phyloP scores from a whole-genome alignment of 2,113 vertebrate species.

The Podilymbus podiceps region DNA sequence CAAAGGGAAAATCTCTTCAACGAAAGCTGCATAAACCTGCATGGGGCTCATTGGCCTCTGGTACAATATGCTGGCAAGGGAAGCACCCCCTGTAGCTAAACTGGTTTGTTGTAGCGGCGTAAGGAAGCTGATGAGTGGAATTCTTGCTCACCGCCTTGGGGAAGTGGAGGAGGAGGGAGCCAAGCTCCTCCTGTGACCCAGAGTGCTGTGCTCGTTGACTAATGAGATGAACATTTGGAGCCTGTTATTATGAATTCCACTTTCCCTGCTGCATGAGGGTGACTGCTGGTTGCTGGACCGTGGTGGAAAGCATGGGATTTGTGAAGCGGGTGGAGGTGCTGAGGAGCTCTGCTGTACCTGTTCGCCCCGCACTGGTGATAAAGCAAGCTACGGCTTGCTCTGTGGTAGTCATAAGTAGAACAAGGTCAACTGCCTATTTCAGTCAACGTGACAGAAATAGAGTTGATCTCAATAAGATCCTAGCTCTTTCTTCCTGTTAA shows the following conservation, averaged over 20 bases:
- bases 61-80: neutral
- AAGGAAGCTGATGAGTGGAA: neutral
- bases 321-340: neutral
- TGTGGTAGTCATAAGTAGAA: conserved; percentile 29
- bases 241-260: neutral
- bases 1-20: neutral
- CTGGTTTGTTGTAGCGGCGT: neutral
- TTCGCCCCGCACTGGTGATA: neutral
- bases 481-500: conserved; percentile 51
- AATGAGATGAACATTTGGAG: neutral
- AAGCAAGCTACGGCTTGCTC: neutral
- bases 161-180: neutral
- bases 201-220: neutral
- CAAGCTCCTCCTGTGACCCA: neutral
- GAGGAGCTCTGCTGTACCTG: neutral
- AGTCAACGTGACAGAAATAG: conserved; percentile 58
- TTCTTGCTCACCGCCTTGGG: neutral
- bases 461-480: conserved; percentile 54
- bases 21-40: neutral
- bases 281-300: fast-evolving
- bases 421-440: conserved; percentile 49
- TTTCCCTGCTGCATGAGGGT: neutral
- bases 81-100: conserved; percentile 9
- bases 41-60: neutral
- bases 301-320: neutral